These are phyloP conservation scores for Epinotia bilunana DNA, from an alignment of 2,888 invertebrate genomes.

Conservation along the genomic window DNA sequence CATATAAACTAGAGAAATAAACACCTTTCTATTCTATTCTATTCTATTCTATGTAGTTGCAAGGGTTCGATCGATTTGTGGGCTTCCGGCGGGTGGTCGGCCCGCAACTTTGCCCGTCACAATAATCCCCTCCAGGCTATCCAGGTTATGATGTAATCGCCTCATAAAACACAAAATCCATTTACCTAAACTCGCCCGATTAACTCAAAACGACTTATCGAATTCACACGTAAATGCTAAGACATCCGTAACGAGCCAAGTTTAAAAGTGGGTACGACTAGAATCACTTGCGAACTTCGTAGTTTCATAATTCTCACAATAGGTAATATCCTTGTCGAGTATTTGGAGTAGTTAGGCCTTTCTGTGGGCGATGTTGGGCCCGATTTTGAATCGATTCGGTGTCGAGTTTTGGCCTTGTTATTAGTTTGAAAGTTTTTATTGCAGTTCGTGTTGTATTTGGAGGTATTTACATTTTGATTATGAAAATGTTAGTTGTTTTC, in stretches of 20 bases:
- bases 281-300: conserved; percentile 57
- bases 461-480: conserved; percentile 7
- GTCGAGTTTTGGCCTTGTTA: conserved; percentile 48
- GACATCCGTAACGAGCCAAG: conserved; percentile 58
- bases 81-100: too few species aligned
- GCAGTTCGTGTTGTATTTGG: background rate
- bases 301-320: conserved; percentile 51
- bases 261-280: conserved; percentile 59
- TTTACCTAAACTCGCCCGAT: background rate
- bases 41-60: too few species aligned
- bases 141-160: too few species aligned
- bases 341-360: background rate
- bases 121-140: too few species aligned
- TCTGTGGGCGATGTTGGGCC: conserved; percentile 51
- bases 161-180: too few species aligned
- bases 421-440: conserved; percentile 39
- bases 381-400: conserved; percentile 52
- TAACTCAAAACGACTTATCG: conserved; percentile 49
- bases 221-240: conserved; percentile 50
- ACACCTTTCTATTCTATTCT: too few species aligned
- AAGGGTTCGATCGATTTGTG: too few species aligned
- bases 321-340: background rate
- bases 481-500: background rate
- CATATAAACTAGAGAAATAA: too few species aligned
- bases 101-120: too few species aligned